Evolutionary conservation across 1,140 invertebrate genomes (phyloP).

Genomic region (Drosophila guanche): DNA sequence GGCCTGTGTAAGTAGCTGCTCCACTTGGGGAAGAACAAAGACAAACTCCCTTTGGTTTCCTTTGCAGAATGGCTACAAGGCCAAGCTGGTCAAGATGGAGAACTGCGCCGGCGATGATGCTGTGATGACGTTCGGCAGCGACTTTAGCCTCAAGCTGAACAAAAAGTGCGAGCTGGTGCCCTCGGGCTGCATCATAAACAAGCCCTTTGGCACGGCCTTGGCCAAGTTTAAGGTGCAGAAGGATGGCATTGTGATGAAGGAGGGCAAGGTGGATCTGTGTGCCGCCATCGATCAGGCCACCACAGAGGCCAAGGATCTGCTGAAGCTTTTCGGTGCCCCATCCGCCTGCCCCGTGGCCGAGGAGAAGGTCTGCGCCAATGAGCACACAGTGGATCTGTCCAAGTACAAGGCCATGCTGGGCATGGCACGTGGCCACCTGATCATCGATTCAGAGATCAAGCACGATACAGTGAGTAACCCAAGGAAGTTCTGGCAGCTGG

Average conservation of each 20-base stretch:
- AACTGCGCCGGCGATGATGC: constrained; percentile 73
- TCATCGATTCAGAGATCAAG: constrained; percentile 69
- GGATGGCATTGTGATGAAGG: constrained; percentile 74
- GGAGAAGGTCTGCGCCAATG: constrained; percentile 77
- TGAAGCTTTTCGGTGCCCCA: constrained; percentile 76
- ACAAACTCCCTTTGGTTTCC: not conserved
- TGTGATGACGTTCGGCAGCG: constrained; percentile 60
- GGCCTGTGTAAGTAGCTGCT: constrained; percentile 68
- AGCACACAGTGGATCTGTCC: constrained; percentile 68
- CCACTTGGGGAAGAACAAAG: not conserved
- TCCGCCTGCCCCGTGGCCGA: constrained; percentile 71
- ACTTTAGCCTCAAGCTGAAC: constrained; percentile 72
- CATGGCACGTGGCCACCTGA: constrained; percentile 73
- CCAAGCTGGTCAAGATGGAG: constrained; percentile 74
- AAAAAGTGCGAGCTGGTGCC: constrained; percentile 81
- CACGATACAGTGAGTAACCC: constrained; percentile 75
- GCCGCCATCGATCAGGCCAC: constrained; percentile 61
- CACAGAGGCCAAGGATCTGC: constrained; percentile 69
- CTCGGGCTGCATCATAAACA: constrained; percentile 69
- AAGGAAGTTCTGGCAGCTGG: no score
- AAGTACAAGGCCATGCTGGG: constrained; percentile 79
- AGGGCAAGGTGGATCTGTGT: constrained; percentile 78
- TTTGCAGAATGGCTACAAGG: constrained; percentile 77
- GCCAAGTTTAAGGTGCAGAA: constrained; percentile 74
- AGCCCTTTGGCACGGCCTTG: constrained; percentile 68